Evolutionary conservation across 2,797 vertebrate species (phyloP).

Genomic region (Acanthopagrus latus): DNA sequence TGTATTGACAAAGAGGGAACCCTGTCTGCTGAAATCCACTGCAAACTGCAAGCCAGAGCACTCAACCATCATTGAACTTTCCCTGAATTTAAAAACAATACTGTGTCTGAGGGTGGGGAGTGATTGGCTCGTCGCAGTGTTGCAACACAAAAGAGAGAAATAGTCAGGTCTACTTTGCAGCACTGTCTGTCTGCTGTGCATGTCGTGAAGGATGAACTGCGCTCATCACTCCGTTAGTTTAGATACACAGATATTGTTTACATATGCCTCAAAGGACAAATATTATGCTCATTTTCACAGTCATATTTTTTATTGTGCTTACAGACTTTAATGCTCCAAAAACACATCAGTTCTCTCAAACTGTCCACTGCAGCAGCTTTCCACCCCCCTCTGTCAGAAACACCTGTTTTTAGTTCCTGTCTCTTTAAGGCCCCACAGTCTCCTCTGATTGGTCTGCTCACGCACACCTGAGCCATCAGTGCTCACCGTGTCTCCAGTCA

Average conservation of each 20-base stretch:
- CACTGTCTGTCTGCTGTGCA: not conserved
- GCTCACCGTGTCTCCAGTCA: too few species aligned
- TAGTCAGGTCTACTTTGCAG: not conserved
- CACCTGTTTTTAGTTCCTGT: too few species aligned
- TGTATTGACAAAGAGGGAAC: conserved; percentile 20
- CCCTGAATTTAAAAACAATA: conserved; percentile 26
- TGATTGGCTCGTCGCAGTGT: not conserved
- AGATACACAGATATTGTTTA: not conserved
- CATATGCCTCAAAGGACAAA: not conserved
- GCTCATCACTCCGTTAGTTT: not conserved
- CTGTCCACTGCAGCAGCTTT: too few species aligned
- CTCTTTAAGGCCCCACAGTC: too few species aligned
- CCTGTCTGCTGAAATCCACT: conserved; percentile 33
- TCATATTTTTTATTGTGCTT: too few species aligned
- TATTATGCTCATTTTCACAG: too few species aligned
- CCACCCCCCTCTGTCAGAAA: too few species aligned
- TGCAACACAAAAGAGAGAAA: conserved; percentile 5
- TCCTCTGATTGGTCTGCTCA: too few species aligned
- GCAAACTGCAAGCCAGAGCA: conserved; percentile 39
- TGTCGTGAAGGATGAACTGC: not conserved
- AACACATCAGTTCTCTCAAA: too few species aligned
- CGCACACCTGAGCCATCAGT: too few species aligned
- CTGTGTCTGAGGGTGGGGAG: not conserved
- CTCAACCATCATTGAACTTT: conserved; percentile 12
- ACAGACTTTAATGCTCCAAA: too few species aligned